Percentiles rank a stretch among this genome's conserved stretches.
Conservation (phyloP, 2,113 vertebrate genomes). For the human (Homo sapiens) region DNA sequence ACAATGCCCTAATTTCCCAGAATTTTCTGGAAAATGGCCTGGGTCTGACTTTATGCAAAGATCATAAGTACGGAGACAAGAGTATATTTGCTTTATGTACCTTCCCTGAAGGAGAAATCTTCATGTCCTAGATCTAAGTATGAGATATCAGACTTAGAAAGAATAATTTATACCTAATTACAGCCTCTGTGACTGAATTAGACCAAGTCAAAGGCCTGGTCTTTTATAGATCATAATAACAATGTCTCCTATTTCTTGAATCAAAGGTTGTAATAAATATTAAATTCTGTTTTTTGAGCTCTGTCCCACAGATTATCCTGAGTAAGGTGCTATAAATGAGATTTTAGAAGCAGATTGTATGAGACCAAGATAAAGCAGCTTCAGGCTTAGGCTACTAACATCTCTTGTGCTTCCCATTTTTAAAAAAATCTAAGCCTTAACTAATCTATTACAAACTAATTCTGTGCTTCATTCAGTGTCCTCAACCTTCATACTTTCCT, state of each 20-base stretch:
- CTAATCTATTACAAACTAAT: neutral
- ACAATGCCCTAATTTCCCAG: neutral
- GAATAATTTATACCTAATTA: neutral
- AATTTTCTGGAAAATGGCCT: conserved; percentile 22
- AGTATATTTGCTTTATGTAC: neutral
- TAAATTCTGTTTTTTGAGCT: neutral
- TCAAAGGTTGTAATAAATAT: neutral
- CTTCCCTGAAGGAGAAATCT: neutral
- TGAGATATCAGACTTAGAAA: neutral
- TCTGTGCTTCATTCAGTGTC: neutral
- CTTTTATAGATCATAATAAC: neutral
- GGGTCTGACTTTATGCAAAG: neutral
- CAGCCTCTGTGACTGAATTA: neutral
- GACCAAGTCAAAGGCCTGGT: neutral
- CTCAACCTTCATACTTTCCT: neutral
- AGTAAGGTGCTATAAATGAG: neutral
- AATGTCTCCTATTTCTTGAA: neutral
- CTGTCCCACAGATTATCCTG: neutral
- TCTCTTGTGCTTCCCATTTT: neutral
- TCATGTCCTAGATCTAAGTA: neutral
- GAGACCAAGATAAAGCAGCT: neutral
- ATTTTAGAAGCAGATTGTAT: neutral
- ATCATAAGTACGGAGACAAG: neutral
- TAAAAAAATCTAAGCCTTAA: neutral
- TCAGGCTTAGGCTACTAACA: neutral